Base-by-base conservation (phyloP, 2,113 vertebrate species). In the Embiotoca jacksoni region DNA sequence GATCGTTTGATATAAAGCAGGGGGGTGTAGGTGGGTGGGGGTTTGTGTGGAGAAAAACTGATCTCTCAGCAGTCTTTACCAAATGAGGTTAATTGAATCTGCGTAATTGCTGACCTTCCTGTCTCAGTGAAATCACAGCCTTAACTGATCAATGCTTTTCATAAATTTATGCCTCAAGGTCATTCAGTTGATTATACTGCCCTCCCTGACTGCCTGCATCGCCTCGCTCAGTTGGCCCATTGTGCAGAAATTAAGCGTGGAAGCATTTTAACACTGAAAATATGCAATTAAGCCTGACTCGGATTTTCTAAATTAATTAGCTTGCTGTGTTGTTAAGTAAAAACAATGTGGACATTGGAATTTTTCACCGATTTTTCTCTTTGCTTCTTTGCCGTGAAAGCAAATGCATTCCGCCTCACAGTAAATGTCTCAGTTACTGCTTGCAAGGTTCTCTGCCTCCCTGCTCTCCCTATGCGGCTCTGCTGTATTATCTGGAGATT, bases 111-210 rank as follows among this genome's bases (percentile, higher is more conserved):
- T 94, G 93, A 93, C 93, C 92, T 93, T 88, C 85, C 85, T 89
- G 91, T 93, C 90, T 92, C 60, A 65, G 83, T 90, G 92, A 93
- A 93, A 94, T 93, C 91, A 87, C 91, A 89, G 90, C 88, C 86
- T 93, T 91, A 92, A 92, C 92, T 94, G 94, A 94, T 94, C 94
- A 92, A 93, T 93, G 93, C 83, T 80, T 93, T 93, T 94, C 93
- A 94, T 93, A 93, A 92, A 93, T 93, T 57, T 82, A 87, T 83
- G 91, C 88, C 91, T 88, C 83, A 93, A 93, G 92, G 93, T 93
- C 91, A 76, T 89, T 89, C 69, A 14, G 76, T 81, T 93, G 91
- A 93, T 93, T 93, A 91, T 59, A 1, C 82, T 32, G 39, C 72
- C 77, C 82, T 83, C 84, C 76, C 82, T 73, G 0, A 54, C 75